These are phyloP conservation scores for Ficedula albicollis DNA, from an alignment of 2,797 vertebrate species.

Conservation along the genomic window DNA sequence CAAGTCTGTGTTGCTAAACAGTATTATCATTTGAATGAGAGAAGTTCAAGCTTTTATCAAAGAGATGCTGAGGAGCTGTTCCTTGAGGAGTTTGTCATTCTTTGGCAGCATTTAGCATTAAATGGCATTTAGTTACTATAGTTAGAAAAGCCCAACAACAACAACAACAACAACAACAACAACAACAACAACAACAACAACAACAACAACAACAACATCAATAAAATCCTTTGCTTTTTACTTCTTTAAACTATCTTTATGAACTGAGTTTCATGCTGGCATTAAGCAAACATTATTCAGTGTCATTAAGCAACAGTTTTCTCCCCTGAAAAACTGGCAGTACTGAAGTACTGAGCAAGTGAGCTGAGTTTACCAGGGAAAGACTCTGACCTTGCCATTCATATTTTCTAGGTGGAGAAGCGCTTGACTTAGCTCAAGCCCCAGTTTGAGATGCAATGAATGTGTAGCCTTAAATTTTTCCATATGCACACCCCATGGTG, in stretches of 20 bases:
- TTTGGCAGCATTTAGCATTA: not conserved
- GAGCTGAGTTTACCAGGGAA: not conserved
- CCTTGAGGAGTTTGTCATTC: not conserved
- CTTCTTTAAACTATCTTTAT: not conserved
- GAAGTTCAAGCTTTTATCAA: not conserved
- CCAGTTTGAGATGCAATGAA: not conserved
- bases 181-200: not conserved
- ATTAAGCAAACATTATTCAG: not conserved
- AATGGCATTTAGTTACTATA: not conserved
- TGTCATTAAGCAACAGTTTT: not conserved
- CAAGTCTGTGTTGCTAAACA: not conserved
- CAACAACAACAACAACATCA: not conserved
- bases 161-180: not conserved
- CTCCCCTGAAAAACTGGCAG: not conserved
- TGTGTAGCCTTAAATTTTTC: not conserved
- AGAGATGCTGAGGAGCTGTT: not conserved
- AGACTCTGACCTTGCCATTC: not conserved
- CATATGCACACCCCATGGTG: accelerated
- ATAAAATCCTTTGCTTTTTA: not conserved
- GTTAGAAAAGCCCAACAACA: not conserved
- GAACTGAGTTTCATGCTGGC: not conserved
- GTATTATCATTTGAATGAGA: not conserved
- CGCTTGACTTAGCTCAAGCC: not conserved
- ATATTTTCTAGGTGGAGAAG: not conserved
- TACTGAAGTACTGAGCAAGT: not conserved